A percentile compares a stretch with the other conserved stretches of the same genome.
Evolutionary conservation across 2,113 vertebrate genomes (phyloP).

Genomic region (Malurus cyaneus): DNA sequence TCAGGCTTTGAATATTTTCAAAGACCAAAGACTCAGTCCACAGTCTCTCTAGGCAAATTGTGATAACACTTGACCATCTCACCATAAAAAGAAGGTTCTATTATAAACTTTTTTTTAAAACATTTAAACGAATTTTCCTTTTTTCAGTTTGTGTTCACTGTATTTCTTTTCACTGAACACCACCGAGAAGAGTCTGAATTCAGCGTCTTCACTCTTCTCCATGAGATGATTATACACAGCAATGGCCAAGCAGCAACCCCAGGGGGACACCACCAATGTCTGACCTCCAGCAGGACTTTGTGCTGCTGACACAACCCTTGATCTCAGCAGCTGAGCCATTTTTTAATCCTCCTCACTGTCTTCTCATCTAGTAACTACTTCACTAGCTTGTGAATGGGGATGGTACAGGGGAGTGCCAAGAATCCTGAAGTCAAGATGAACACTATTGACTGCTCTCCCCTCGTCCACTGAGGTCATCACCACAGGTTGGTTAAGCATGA

Average conservation of each 20-base stretch:
- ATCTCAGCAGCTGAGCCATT: background rate
- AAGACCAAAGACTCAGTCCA: background rate
- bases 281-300: background rate
- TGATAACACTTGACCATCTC: background rate
- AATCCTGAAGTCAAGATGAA: background rate
- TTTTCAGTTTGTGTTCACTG: background rate
- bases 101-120: background rate
- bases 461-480: background rate
- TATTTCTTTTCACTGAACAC: background rate
- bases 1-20: accelerated
- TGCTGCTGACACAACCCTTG: background rate
- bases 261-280: background rate
- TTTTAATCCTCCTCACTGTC: background rate
- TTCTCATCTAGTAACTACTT: background rate
- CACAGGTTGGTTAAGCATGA: background rate
- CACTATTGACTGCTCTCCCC: background rate
- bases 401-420: background rate
- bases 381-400: background rate
- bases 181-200: background rate
- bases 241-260: background rate
- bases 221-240: background rate
- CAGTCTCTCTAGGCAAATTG: background rate
- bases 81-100: background rate
- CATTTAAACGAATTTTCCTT: background rate
- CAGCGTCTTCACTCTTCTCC: background rate